phyloP scores from a whole-genome alignment of 2,113 vertebrate genomes.

The Colaptes auratus region DNA sequence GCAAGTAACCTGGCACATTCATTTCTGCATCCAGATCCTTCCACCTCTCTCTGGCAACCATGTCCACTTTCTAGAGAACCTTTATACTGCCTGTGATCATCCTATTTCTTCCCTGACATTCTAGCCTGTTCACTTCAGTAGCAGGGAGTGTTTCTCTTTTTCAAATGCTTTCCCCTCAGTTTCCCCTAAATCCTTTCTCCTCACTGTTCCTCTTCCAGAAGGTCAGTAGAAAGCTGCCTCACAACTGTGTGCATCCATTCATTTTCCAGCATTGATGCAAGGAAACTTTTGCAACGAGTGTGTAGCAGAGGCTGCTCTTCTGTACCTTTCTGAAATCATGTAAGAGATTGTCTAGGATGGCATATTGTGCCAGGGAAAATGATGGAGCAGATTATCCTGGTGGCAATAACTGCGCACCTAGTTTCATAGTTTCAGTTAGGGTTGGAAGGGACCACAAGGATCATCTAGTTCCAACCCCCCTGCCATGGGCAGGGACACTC shows the following conservation, averaged over 20 bases:
- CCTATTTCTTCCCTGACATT: not conserved
- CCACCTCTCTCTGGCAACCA: not conserved
- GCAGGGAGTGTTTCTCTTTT: not conserved
- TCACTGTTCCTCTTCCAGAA: not conserved
- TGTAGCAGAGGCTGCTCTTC: not conserved
- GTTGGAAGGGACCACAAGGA: too few species aligned
- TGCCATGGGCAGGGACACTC: too few species aligned
- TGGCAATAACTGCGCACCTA: too few species aligned
- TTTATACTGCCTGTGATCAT: accelerated
- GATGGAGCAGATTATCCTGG: too few species aligned
- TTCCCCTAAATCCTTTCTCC: not conserved
- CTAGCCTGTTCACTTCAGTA: not conserved
- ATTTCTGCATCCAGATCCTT: not conserved
- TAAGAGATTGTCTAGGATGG: not conserved
- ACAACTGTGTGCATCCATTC: not conserved
- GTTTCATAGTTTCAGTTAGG: too few species aligned
- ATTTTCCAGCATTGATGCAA: not conserved
- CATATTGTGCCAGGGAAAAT: too few species aligned
- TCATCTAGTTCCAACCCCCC: too few species aligned
- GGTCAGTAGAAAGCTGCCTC: not conserved
- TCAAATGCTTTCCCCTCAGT: not conserved
- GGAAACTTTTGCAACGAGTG: not conserved
- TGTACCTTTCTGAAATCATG: not conserved
- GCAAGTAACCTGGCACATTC: not conserved
- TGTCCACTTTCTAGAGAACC: not conserved